A percentile compares a stretch with the other conserved stretches of the same genome.
These are phyloP conservation scores for Aricia artaxerxes DNA, from an alignment of 2,888 invertebrate species.

Conservation along the genomic window DNA sequence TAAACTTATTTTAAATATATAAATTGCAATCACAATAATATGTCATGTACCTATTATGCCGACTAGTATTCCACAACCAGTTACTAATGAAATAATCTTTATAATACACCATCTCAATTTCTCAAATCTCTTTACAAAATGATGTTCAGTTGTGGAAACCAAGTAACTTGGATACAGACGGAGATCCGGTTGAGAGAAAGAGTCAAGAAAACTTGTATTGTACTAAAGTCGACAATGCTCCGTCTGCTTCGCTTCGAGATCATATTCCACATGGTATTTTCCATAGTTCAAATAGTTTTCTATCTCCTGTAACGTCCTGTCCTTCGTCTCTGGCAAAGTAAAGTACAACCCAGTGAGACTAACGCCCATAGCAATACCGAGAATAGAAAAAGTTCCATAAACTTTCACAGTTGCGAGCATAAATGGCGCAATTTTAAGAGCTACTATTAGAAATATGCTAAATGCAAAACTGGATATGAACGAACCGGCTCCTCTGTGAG, in stretches of 20 bases:
- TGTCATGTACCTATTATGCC: neutral
- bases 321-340: slow-evolving; percentile 33
- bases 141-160: neutral
- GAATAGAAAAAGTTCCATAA: slow-evolving; percentile 18
- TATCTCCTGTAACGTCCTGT: slow-evolving; percentile 34
- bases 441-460: neutral
- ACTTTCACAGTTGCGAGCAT: neutral
- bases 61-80: neutral
- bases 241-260: neutral
- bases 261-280: slow-evolving; percentile 10
- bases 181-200: neutral
- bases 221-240: neutral
- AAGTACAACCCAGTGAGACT: slow-evolving; percentile 16
- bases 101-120: too few species aligned
- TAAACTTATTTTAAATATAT: neutral
- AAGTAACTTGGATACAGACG: too few species aligned
- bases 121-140: neutral
- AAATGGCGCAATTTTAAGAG: slow-evolving; percentile 25
- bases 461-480: slow-evolving; percentile 6
- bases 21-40: neutral
- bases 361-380: neutral
- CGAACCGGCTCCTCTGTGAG: slow-evolving; percentile 14
- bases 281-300: slow-evolving; percentile 32
- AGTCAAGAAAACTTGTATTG: neutral
- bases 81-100: neutral